A percentile compares a stretch with the other conserved stretches of the same genome.
Evolutionary conservation across 1,140 invertebrate genomes (phyloP).

Genomic region (Mercenaria mercenaria): DNA sequence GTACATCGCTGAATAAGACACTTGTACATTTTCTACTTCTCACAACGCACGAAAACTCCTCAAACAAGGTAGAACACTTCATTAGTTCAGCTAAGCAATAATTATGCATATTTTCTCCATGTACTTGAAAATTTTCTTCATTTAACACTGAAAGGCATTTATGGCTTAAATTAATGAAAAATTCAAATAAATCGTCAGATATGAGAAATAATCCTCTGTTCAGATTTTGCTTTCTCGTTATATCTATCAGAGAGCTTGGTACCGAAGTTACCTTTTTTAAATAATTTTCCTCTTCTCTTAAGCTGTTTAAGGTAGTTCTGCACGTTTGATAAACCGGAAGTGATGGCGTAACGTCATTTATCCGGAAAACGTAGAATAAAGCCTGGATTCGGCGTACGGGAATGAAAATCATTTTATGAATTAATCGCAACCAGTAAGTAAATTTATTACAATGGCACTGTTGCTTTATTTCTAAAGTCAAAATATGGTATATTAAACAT

Average conservation of each 20-base stretch:
- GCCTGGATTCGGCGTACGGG: no score
- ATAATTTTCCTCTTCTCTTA: constrained; percentile 37
- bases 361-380: no score
- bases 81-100: background rate
- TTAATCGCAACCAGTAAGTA: no score
- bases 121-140: background rate
- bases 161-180: background rate
- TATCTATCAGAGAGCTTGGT: constrained; percentile 8
- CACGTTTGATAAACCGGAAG: no score
- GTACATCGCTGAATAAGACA: background rate
- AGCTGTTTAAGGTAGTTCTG: no score
- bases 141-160: background rate
- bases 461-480: no score
- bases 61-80: background rate
- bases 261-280: background rate
- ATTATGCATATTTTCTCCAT: background rate
- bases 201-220: background rate
- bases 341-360: no score
- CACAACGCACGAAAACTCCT: no score
- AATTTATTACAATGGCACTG: no score
- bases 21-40: background rate
- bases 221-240: constrained; percentile 5
- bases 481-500: no score
- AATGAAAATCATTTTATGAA: no score
- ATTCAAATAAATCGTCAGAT: constrained; percentile 6